Base-by-base conservation (phyloP, 2,888 invertebrate species). In the Amorpha juglandis region DNA sequence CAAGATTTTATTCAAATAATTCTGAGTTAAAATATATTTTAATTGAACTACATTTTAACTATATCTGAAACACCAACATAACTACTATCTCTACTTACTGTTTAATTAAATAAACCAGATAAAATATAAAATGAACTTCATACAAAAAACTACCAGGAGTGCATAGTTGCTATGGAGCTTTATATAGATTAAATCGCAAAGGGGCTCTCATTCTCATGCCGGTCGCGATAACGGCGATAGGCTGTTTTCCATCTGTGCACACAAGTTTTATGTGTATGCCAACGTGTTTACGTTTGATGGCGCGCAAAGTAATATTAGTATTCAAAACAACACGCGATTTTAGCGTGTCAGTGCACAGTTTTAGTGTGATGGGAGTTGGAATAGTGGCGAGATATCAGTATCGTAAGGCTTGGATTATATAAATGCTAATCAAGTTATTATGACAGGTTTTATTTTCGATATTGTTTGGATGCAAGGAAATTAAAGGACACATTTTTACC, bases 111-210 rank as follows among this genome's bases (percentile, higher is more conserved):
- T 52, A 64, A 51, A 3, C 19, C 12, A 21, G 53, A 53, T 47
- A 45, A 53, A 38, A 42, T 38, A 58, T 58, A 58, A 58, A 58
- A 58, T 58, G 9, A 58, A 42, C 38, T 58, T 74, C 75, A 66
- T 63, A 73, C 76, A 80, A 83, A 80, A 76, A 80, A 75, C 67
- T 81, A 88, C 81, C 70, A 83, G 81, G 81, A 77, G 64, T 67
- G 71, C 80, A 87, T 74, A 76, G 70, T 67, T 74, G 74, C 74
- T 70, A 73, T 70, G 76, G 74, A 83, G 81, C 82, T 84, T 79
- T 79, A 79, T 78, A 71, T 74, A 84, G 86, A 89, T 89, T 84
- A 84, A 80, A 89, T 88, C 85, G 84, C 79, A 83, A 83, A 86
- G 82, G 77, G 74, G 76, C 79, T 78, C 82, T 84, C 80, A 79